Base-by-base conservation (phyloP, 2,888 invertebrate species). In the Apamea sordens region DNA sequence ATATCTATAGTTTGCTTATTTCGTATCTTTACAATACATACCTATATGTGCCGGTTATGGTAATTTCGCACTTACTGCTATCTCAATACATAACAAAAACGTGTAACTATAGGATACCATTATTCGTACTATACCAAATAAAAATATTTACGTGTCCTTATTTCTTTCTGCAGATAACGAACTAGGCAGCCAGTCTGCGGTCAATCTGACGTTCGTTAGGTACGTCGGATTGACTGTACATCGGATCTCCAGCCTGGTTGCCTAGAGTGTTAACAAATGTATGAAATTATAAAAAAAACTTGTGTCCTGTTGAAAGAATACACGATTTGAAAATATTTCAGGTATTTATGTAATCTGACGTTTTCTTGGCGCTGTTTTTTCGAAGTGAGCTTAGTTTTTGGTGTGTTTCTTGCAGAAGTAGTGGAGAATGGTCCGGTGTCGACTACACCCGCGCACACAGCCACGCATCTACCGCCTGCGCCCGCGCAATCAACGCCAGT, bases 371-470 rank as follows among this genome's bases (percentile, higher is more conserved):
- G 24, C 41, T 77, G 77, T 72, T 73, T 15, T 10, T 77, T 64
- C 65, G 18, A 56, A 11, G 56, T 65, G 18, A 44, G 15, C 67
- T 67, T 21, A 76, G 53, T 56, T 21, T 82, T 59, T 47, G 77
- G 53, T 78, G 47, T 78, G 5, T 79, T 70, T 47, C 79, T 95
- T 95, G 74, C 96, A 97, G 97, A 97, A 94, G 94, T 97, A 95
- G 95, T 97, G 93, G 97, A 97, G 92, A 97, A 97, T 95, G 97
- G 97, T 87, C 97, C 97, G 67, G 95, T 96, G 92, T 93, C 96
- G 91, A 94, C 90, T 77, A 92, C 94, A 87, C 92, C 93, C 83
- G 89, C 92, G 92, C 94, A 93, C 87, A 91, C 93, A 73, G 87
- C 90, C 69, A 89, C 93, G 86, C 93, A 93, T 72, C 89, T 93